Evolutionary conservation across 1,140 invertebrate genomes (phyloP), one percentile per base, ranked within the genome.

Genomic region (Zaprionus lachaisei): DNA sequence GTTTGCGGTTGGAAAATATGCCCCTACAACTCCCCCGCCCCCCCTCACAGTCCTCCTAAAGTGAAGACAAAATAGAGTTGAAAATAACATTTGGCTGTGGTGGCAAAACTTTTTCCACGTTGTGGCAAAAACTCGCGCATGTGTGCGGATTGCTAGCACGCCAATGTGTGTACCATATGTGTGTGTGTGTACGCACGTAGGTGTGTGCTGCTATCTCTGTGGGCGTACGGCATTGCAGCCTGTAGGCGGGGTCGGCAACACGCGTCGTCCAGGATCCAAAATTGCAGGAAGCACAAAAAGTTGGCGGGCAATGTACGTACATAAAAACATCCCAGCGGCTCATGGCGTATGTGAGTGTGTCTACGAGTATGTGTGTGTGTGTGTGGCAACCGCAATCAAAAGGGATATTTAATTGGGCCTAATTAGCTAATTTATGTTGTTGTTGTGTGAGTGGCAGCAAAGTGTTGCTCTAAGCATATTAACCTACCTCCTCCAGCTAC

Each of bases 371-470:
- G 55, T 9, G 57, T 38, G 66, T 67, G 63, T 64, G 65, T 72
- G 79, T 44, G 67, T 56, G 56, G 63, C 71, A 87, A 76, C 84
- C 84, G 72, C 84, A 87, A 89, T 87, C 84, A 87, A 87, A 87
- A 89, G 81, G 84, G 84, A 87, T 87, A 87, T 87, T 87, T 89
- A 87, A 87, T 87, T 89, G 84, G 77, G 81, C 84, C 84, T 87
- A 87, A 87, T 87, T 87, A 87, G 84, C 84, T 87, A 89, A 87
- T 89, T 87, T 87, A 87, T 89, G 81, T 89, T 87, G 81, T 64
- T 80, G 60, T 56, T 60, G 70, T 78, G 75, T 77, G 72, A 79
- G 74, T 69, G 85, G 73, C 80, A 79, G 81, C 65, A 74, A 72
- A 64, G 62, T 80, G 84, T 79, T 72, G 75, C 84, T 84, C 78